These are phyloP conservation scores for Pseudomyrmex concolor DNA, from an alignment of 1,140 invertebrate genomes.

Conservation along the genomic window DNA sequence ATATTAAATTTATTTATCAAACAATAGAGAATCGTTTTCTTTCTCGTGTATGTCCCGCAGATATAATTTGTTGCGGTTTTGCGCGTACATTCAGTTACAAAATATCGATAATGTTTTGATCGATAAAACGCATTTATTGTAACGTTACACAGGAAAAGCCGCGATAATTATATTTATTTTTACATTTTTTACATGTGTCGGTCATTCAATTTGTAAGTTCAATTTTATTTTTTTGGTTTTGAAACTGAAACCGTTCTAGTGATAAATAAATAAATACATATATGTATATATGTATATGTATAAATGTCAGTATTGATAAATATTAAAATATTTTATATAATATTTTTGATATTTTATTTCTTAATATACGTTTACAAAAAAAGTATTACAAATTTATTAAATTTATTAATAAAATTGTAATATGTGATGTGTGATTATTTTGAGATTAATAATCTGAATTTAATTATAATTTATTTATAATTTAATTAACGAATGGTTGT, in stretches of 20 bases:
- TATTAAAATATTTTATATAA: no score
- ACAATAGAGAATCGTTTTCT: constrained; percentile 24
- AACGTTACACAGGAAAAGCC: neutral
- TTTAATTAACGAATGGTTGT: neutral
- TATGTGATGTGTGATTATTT: no score
- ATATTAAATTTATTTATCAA: constrained; percentile 42
- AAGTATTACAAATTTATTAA: no score
- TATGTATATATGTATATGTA: neutral
- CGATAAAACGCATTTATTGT: constrained; percentile 34
- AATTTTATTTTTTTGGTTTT: neutral
- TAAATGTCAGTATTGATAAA: no score
- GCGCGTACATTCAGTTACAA: constrained; percentile 25
- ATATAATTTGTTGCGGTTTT: constrained; percentile 35
- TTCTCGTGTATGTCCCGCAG: constrained; percentile 2
- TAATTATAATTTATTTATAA: no score
- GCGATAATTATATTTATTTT: constrained; percentile 18
- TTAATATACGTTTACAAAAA: no score
- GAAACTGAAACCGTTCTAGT: neutral
- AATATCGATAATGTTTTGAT: constrained; percentile 28
- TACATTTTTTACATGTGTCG: neutral
- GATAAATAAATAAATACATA: neutral
- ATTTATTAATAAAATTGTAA: no score
- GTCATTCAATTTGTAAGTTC: neutral
- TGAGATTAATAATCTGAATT: no score
- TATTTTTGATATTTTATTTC: neutral